Percentiles rank a stretch among this genome's conserved stretches.
phyloP scores from a whole-genome alignment of 2,888 invertebrate species.

The Agrenia bidenticulata region DNA sequence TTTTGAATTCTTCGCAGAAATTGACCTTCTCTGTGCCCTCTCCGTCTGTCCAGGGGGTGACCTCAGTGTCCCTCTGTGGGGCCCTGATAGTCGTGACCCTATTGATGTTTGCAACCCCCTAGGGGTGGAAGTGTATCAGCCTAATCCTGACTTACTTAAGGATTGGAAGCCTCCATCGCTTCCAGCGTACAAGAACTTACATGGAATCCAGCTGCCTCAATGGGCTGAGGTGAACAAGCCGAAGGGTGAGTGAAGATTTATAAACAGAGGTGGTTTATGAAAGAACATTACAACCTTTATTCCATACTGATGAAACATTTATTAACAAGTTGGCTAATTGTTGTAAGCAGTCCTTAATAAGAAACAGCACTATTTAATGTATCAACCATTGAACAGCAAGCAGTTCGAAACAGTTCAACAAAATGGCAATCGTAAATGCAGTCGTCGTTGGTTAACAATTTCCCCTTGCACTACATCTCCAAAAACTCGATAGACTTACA shows the following conservation, averaged over 20 bases:
- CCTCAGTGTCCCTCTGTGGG: slow-evolving; percentile 47
- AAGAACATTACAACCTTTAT: slow-evolving; percentile 7
- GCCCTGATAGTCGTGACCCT: slow-evolving; percentile 39
- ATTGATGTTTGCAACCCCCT: slow-evolving; percentile 45
- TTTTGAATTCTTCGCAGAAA: slow-evolving; percentile 61
- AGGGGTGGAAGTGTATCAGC: slow-evolving; percentile 44
- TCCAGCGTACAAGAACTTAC: slow-evolving; percentile 34
- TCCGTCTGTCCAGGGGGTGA: slow-evolving; percentile 58
- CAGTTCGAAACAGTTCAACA: too few species aligned
- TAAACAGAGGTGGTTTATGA: background rate
- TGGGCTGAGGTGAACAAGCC: slow-evolving; percentile 19
- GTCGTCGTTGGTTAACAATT: too few species aligned
- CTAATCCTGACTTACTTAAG: slow-evolving; percentile 22
- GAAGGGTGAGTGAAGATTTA: background rate
- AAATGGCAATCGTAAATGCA: too few species aligned
- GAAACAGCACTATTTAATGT: too few species aligned
- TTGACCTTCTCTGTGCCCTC: slow-evolving; percentile 59
- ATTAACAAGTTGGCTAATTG: background rate
- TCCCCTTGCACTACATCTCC: too few species aligned
- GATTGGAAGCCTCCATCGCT: slow-evolving; percentile 36
- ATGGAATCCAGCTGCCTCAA: slow-evolving; percentile 40
- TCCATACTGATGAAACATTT: background rate
- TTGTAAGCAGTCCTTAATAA: background rate
- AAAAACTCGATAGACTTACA: too few species aligned
- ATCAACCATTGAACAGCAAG: too few species aligned